Evolutionary conservation across 2,113 vertebrate species (phyloP).

Genomic region (Mus spicilegus): DNA sequence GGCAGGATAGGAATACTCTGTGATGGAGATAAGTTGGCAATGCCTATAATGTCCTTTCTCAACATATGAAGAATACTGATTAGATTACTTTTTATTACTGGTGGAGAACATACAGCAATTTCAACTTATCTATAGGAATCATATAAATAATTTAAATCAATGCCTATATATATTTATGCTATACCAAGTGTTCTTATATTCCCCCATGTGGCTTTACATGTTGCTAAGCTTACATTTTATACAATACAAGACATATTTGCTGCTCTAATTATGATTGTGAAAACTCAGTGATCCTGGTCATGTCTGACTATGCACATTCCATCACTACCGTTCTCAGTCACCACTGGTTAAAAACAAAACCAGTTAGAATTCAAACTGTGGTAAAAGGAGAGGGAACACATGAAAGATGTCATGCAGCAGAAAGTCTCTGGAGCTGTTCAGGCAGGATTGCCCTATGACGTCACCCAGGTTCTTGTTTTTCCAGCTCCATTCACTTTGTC

Average conservation of each 20-base stretch:
- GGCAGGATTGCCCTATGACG: neutral
- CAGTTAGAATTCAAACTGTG: neutral
- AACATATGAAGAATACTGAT: conserved; percentile 19
- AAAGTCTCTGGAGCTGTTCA: neutral
- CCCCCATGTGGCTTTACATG: neutral
- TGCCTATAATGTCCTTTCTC: conserved; percentile 32
- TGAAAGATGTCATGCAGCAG: neutral
- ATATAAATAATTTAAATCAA: neutral
- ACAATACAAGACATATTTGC: neutral
- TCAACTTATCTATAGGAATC: neutral
- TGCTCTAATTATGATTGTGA: neutral
- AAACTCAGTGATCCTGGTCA: neutral
- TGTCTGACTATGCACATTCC: neutral
- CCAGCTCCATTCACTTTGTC: neutral
- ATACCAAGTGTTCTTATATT: neutral
- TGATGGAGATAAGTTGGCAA: conserved; percentile 36
- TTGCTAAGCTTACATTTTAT: neutral
- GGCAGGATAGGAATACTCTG: neutral
- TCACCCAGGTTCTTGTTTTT: neutral
- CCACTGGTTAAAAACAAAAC: neutral
- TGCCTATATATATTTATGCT: neutral
- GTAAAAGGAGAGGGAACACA: neutral
- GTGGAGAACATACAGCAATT: neutral
- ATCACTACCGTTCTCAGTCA: neutral
- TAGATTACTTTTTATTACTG: neutral